Percentiles rank a stretch among this genome's conserved stretches.
Evolutionary conservation across 2,797 vertebrate genomes (phyloP).

Genomic region (Hapalemur alaotrensis): DNA sequence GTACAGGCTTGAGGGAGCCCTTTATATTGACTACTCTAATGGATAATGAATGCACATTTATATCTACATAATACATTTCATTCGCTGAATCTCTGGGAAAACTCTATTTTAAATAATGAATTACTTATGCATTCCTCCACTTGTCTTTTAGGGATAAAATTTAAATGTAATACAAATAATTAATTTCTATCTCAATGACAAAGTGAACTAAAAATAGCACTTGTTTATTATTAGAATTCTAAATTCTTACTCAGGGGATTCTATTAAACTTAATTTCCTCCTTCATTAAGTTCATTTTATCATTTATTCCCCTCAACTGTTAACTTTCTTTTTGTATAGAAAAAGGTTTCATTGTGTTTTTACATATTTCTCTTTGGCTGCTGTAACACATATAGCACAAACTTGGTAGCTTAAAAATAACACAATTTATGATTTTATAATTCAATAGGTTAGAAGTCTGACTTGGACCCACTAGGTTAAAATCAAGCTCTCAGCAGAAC

Average conservation of each 20-base stretch:
- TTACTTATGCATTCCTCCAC: not conserved
- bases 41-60: not conserved
- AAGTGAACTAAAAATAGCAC: not conserved
- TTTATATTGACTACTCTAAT: not conserved
- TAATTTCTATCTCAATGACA: not conserved
- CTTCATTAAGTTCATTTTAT: not conserved
- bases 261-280: not conserved
- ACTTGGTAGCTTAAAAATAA: not conserved
- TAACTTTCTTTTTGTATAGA: not conserved
- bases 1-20: not conserved
- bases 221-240: not conserved
- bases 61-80: not conserved
- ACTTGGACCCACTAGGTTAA: not conserved
- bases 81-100: not conserved
- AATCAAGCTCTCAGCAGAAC: not conserved
- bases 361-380: not conserved
- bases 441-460: not conserved
- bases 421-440: not conserved
- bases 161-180: not conserved
- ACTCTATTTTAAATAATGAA: not conserved
- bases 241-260: not conserved
- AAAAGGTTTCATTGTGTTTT: not conserved
- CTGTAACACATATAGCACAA: not conserved
- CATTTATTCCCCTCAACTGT: not conserved
- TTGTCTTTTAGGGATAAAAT: not conserved